These are phyloP conservation scores for Stenopsyche tienmushanensis DNA, from an alignment of 1,140 invertebrate genomes.

Conservation along the genomic window DNA sequence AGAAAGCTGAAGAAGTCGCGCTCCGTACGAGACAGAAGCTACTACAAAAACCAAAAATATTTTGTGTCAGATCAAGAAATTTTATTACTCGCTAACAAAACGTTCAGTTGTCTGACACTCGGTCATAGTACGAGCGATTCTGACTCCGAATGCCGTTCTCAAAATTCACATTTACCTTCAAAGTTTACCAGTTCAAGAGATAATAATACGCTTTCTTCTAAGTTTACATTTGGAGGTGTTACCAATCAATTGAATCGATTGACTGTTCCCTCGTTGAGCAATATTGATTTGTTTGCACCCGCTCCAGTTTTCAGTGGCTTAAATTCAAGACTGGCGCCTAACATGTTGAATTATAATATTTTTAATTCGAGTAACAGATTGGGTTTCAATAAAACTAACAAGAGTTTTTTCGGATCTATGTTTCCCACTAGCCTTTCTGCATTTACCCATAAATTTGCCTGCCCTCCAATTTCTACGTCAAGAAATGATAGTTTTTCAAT, in stretches of 20 bases:
- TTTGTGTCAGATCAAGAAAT: constrained; percentile 57
- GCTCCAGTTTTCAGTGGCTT: constrained; percentile 54
- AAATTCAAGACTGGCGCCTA: constrained; percentile 50
- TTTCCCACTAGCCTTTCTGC: constrained; percentile 37
- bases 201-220: constrained; percentile 16
- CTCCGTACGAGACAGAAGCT: constrained; percentile 54
- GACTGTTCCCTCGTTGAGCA: constrained; percentile 14
- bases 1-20: constrained; percentile 56
- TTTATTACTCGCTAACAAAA: constrained; percentile 53
- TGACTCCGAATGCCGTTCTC: constrained; percentile 48
- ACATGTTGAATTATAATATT: constrained; percentile 45
- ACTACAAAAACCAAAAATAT: constrained; percentile 57
- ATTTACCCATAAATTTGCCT: constrained; percentile 55
- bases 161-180: constrained; percentile 32
- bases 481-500: constrained; percentile 26
- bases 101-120: constrained; percentile 52
- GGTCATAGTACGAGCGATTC: constrained; percentile 55
- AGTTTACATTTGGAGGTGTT: constrained; percentile 29
- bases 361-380: constrained; percentile 34
- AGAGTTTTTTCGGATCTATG: constrained; percentile 32
- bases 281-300: constrained; percentile 54
- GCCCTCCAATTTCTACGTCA: constrained; percentile 34
- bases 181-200: constrained; percentile 32
- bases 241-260: constrained; percentile 21
- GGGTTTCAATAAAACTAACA: constrained; percentile 29